Base-by-base conservation (phyloP, 2,888 invertebrate species). In the Brachyptera risi region DNA sequence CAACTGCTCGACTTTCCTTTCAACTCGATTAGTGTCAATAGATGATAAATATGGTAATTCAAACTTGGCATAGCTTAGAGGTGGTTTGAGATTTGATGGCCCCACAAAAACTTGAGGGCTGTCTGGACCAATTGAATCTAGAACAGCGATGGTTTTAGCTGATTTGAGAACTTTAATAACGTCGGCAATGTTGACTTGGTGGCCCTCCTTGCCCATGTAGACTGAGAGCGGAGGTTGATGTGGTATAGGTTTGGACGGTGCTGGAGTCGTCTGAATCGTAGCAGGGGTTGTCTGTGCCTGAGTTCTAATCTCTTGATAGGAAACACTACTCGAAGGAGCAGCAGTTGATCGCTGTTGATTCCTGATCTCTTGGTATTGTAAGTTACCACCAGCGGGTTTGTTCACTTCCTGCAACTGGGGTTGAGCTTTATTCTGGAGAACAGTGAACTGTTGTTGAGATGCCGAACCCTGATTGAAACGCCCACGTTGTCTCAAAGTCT, bases 171-270 rank as follows among this genome's bases (percentile, higher is more conserved):
- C 78, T 27, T 80, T 78, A 17, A 92, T 74, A 2, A 92, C 89
- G 70, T 91, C 90, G 15, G 83, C 78, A 1, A 89, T 80, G 69
- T 83, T 83, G 0, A 84, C 78, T 64, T 76, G 74, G 1, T 71
- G 66, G 31, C 78, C 77, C 66, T 75, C 78, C 60, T 75, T 77
- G 0, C 72, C 80, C 78, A 91, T 81, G 71, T 88, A 92, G 66
- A 92, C 88, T 1, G 92, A 89, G 49, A 92, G 73, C 0, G 92
- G 91, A 1, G 92, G 92, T 71, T 92, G 92, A 73, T 92, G 90
- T 0, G 92, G 87, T 0, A 59, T 56, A 1, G 50, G 60, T 17
- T 50, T 40, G 17, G 54, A 13, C 15, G 59, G 21, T 9, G 60
- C 26, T n/a, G 50, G 19, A 23, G 62, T 51, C 3, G 59, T 56